Evolutionary conservation across 2,888 invertebrate genomes (phyloP).

Genomic region (Conomelus anceps): DNA sequence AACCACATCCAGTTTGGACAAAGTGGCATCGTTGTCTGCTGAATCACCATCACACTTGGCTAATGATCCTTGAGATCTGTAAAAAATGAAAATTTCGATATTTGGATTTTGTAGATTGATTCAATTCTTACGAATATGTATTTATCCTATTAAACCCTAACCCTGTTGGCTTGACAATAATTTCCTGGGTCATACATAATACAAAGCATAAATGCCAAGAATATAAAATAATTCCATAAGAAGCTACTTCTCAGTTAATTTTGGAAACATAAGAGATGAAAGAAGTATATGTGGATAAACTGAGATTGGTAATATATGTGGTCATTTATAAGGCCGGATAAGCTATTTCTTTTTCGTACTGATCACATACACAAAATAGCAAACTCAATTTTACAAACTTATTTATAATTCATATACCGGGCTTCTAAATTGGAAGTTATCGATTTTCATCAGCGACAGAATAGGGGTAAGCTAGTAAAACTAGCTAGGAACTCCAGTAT

Average conservation of each 20-base stretch:
- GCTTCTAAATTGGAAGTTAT: neutral
- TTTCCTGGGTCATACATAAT: too few species aligned
- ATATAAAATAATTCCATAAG: neutral
- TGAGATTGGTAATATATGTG: neutral
- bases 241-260: neutral
- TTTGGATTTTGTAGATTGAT: neutral
- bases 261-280: neutral
- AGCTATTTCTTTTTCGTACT: neutral
- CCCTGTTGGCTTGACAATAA: too few species aligned
- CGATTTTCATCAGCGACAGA: neutral
- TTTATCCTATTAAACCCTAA: neutral
- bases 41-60: conserved; percentile 90
- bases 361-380: neutral
- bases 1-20: conserved; percentile 97
- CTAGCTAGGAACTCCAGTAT: neutral
- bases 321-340: neutral
- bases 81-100: conserved; percentile 15
- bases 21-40: conserved; percentile 89
- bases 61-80: conserved; percentile 82
- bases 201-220: too few species aligned
- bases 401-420: neutral
- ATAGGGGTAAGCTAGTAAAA: neutral
- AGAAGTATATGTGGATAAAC: too few species aligned
- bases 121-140: neutral
- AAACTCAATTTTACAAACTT: neutral